Conservation (phyloP, 2,888 invertebrate species). For the Melinaea menophilus region DNA sequence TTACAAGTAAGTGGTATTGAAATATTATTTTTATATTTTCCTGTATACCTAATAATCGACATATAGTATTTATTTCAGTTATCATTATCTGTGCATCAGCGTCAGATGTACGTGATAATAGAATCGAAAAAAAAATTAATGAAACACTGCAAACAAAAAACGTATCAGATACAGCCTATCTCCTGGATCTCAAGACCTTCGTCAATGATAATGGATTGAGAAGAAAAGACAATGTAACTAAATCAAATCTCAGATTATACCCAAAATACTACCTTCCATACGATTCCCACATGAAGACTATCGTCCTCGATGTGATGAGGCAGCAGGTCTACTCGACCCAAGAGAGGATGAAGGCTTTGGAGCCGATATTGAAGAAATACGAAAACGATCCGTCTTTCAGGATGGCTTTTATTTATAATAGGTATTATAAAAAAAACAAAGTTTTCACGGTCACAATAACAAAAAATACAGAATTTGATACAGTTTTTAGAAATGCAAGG, state of each 20-base stretch:
- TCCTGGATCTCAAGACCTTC: conserved; percentile 21
- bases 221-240: background rate
- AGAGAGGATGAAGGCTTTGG: conserved; percentile 34
- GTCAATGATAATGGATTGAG: conserved; percentile 23
- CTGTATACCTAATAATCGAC: background rate
- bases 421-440: conserved; percentile 11
- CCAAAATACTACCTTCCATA: background rate
- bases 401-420: conserved; percentile 35
- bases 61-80: background rate
- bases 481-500: too few relatives aligned
- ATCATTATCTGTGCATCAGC: background rate
- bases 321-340: conserved; percentile 43
- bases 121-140: conserved; percentile 4
- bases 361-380: conserved; percentile 28
- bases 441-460: background rate
- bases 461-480: background rate
- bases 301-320: conserved; percentile 40
- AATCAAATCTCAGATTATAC: background rate
- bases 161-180: conserved; percentile 23
- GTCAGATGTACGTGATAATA: background rate
- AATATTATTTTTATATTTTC: background rate
- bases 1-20: too few relatives aligned
- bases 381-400: conserved; percentile 27
- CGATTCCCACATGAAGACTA: conserved; percentile 4
- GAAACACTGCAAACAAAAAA: conserved; percentile 8